A percentile compares a stretch with the other conserved stretches of the same genome.
phyloP scores from a whole-genome alignment of 2,113 vertebrate species.

The Lichenostomus cassidix region DNA sequence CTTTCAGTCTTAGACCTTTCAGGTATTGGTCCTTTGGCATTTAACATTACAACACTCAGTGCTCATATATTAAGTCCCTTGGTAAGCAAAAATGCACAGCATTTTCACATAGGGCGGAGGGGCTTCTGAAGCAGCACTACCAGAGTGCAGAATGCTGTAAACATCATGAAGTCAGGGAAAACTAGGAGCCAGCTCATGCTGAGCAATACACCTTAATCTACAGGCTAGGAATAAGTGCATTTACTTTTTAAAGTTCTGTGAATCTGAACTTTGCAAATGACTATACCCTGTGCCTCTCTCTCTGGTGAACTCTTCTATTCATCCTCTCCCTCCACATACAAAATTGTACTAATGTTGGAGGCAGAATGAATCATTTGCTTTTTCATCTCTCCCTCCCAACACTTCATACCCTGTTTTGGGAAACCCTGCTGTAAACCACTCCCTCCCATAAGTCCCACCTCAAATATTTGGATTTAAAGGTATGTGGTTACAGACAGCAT shows the following conservation, averaged over 20 bases:
- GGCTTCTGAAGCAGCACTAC: not conserved
- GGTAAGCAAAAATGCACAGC: not conserved
- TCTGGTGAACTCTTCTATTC: not conserved
- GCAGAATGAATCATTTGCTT: not conserved
- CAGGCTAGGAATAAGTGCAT: not conserved
- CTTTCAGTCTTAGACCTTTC: constrained; percentile 44
- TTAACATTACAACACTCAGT: constrained; percentile 22
- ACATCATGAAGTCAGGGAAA: not conserved
- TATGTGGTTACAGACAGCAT: not conserved
- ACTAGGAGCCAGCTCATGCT: not conserved
- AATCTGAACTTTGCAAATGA: not conserved
- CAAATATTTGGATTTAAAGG: not conserved
- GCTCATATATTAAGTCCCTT: constrained; percentile 10
- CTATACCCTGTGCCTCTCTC: not conserved
- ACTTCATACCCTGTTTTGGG: not conserved
- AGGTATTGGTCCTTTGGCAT: constrained; percentile 64
- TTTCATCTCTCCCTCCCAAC: not conserved
- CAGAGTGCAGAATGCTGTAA: not conserved
- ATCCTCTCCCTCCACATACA: not conserved
- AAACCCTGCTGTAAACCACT: not conserved
- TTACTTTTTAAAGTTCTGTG: not conserved
- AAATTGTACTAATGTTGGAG: not conserved
- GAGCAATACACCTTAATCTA: not conserved
- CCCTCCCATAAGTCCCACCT: not conserved
- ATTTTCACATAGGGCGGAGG: not conserved